Base-by-base conservation (phyloP, 2,888 invertebrate species). In the Trilocha varians region DNA sequence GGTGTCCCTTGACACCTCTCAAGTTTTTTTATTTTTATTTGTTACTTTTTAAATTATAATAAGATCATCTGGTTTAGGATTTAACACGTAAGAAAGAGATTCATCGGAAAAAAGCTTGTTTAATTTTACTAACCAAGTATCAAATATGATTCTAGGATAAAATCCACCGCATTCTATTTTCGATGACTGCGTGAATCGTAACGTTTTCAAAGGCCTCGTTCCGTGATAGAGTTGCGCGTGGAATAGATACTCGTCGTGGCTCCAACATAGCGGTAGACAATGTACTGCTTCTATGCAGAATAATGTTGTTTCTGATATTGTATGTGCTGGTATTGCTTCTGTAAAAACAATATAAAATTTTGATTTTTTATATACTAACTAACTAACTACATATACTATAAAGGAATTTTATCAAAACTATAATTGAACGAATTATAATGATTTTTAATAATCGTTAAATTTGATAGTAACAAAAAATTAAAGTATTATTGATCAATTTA, bases 181-280 rank as follows among this genome's bases (percentile, higher is more conserved):
- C 1, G 92, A 91, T 45, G 91, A 89, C 1, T 93, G 91, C 6
- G 92, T 88, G 16, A 93, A 88, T 4, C 92, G 91, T 44, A 90
- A 86, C 0, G 92, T 91, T 45, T 94, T 88, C 17, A 90, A 57
- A 17, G 93, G 91, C 18, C 93, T 87, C 0, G 95, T 95, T 6
- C 97, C 98, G 74, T 98, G 93, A 72, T 92, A 96, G 46, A 98
- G 89, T 70, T 96, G 95, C 14, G 93, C 94, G 41, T 93, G 91
- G 43, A 97, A 89, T 49, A 93, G 88, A 65, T 94, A 98, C 62
- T 95, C 93, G 57, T 95, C 94, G 71, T 93, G 93, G 49, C 88
- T 90, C 95, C 96, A 96, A 42, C 90, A 88, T 1, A 87, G 86
- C 4, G 91, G 91, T 13, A 95, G 85, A 44, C 95, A 88, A 73